Base-by-base conservation (phyloP, 2,888 invertebrate species). In the Bursaphelenchus okinawaensis region DNA sequence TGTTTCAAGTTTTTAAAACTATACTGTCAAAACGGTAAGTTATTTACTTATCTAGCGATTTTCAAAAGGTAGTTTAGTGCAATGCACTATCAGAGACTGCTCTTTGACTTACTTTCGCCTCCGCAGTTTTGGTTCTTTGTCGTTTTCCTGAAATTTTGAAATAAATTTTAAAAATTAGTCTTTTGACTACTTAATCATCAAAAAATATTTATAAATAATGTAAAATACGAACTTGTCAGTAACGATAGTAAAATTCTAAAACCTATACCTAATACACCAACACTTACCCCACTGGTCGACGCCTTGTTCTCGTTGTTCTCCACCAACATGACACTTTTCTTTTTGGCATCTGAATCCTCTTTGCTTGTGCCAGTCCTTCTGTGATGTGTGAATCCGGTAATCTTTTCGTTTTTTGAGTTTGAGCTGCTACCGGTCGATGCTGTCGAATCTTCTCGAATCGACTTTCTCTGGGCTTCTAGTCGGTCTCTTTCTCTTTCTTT, bases 401-500 rank as follows among this genome's bases (percentile, higher is more conserved):
- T 40, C 40, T 40, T 40, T n/a, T 40, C 40, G 40, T 40, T 12
- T n/a, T 40, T 40, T 4, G 40, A 40, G 6, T 40, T 40, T 12
- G 40, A 12, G 40, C 40, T 40, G 40, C 40, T 40, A 2, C 40
- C 54, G 22, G 22, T 24, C 3, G 24, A 54, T 3, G 24, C 22
- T 12, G 23, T 54, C 12, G 24, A 22, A 22, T 54, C 54, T 12
- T 19, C 54, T 1, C 22, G 23, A 1, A 24, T 1, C 22, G 54
- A 22, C 22, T 24, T 54, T 12, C 24, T 12, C 12, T 24, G 23
- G 54, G 54, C 22, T 16, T 22, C 54, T 19, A 23, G 1, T 22
- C 24, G 1, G 2, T 71, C 67, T 20, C 55, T 55, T n/a, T 72
- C 66, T 28, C 63, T 29, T 31, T 72, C 66, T 4, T 40, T 66